Base-by-base conservation (phyloP, 2,113 vertebrate species). In the Corvus moneduloides region DNA sequence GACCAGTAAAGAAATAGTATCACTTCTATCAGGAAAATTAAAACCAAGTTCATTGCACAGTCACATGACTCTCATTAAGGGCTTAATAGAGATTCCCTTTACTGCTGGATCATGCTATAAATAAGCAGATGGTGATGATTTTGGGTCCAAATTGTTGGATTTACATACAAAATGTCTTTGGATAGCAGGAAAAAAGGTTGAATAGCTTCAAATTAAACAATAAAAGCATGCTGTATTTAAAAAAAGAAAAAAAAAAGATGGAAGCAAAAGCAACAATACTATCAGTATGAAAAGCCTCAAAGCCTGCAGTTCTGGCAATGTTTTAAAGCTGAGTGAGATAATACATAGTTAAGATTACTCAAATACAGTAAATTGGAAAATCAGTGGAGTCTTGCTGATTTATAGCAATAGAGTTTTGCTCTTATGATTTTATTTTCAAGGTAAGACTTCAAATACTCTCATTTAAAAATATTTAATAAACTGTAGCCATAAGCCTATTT, bases 81-180 rank as follows among this genome's bases (percentile, higher is more conserved):
- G 71, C 27, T 91, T 71, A 73, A 76, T 69, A 91, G 81, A 76
- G 21, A 73, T 33, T 85, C 84, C 46, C 63, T 93, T 93, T 90
- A 71, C 28, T 87, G 66, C 39, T 86, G 43, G 55, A 91, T 91
- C 72, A 59, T 55, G 23, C 46, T 69, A 63, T 80, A 77, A 66
- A 67, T 93, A 94, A 88, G 59, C 84, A 96, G 90, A 77, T 81
- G 82, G 84, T 71, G 22, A 48, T 73, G 61, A 73, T 69, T 86
- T 85, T 0, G 39, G 30, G 28, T 71, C 75, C 72, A 80, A 77
- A 91, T 43, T 44, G 26, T 76, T 94, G 32, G 3, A 52, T 95
- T 95, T 73, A 39, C 67, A 77, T 51, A 32, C 39, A 88, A 67
- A 94, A 94, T 93, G 12, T 37, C 59, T 90, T 71, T 87, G 52